These are phyloP conservation scores for Pycnonotus jocosus DNA, from an alignment of 2,113 vertebrate species.

Conservation along the genomic window DNA sequence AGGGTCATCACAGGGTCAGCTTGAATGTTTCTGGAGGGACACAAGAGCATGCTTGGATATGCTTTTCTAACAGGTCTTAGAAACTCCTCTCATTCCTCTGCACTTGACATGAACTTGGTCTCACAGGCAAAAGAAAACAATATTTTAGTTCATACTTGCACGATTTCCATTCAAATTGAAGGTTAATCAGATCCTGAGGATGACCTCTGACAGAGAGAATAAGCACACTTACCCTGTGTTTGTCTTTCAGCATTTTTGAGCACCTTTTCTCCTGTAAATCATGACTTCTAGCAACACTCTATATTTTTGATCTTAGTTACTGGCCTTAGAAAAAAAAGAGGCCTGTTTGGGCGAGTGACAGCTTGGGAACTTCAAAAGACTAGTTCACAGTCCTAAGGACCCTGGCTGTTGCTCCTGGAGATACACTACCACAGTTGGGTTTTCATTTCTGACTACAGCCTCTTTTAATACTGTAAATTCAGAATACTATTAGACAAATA, in stretches of 20 bases:
- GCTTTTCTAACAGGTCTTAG: not conserved
- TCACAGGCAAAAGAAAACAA: not conserved
- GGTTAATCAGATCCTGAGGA: not conserved
- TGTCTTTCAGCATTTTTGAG: not conserved
- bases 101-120: not conserved
- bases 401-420: not conserved
- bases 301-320: not conserved
- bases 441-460: not conserved
- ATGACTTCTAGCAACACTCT: not conserved
- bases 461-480: not conserved
- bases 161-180: not conserved
- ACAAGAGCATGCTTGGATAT: not conserved
- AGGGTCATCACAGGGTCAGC: not conserved
- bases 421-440: not conserved
- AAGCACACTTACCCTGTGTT: not conserved
- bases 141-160: not conserved
- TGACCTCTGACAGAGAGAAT: not conserved
- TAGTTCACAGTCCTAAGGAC: not conserved
- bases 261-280: not conserved
- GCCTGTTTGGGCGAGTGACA: not conserved
- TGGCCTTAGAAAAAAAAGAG: not conserved
- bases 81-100: not conserved
- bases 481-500: not conserved
- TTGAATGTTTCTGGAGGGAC: not conserved
- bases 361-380: not conserved